Base-by-base conservation (phyloP, 2,113 vertebrate genomes). In the Psilopsiagon aurifrons region DNA sequence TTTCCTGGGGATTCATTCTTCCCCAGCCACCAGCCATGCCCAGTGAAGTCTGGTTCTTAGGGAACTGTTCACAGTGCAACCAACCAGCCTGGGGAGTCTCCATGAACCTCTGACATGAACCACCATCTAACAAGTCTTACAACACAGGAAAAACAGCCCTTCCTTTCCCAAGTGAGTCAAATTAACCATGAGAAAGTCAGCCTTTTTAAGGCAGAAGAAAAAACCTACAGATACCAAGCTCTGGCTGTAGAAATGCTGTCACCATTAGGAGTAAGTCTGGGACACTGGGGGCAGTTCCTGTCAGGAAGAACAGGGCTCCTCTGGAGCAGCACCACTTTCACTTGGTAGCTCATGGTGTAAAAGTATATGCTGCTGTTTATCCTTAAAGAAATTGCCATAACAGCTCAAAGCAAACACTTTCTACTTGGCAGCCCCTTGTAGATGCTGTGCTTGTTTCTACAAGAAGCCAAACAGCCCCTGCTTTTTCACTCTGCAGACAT, bases 361-460 rank as follows among this genome's bases (percentile, higher is more conserved):
- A 95, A 95, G 28, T 73, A 86, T 31, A 74, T 93, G 51, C 64
- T 95, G 64, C 51, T 95, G 86, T 74, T 95, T 97, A 90, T 69
- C 73, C 83, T 71, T 71, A 63, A 95, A 92, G 87, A 76, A 87
- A 91, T 84, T 83, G 49, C 85, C 55, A 10, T 64, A 95, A 74
- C 63, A 78, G 59, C 68, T 52, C 60, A 80, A 90, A 69, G 41
- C 81, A 93, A 96, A 88, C 79, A 60, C 44, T 43, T 85, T 88
- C 75, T 92, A 55, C 22, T 84, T 69, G 90, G 90, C 64, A 96
- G 55, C 51, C 49, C 76, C 69, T 93, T 82, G 76, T 79, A 95
- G 80, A 84, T 68, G 70, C 22, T 39, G 22, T 35, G 79, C 91
- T 95, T 94, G 88, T 83, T 95, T 92, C 92, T 92, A 63, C 78